These are phyloP conservation scores for Morpho helenor DNA, from an alignment of 2,888 invertebrate genomes.

Conservation along the genomic window DNA sequence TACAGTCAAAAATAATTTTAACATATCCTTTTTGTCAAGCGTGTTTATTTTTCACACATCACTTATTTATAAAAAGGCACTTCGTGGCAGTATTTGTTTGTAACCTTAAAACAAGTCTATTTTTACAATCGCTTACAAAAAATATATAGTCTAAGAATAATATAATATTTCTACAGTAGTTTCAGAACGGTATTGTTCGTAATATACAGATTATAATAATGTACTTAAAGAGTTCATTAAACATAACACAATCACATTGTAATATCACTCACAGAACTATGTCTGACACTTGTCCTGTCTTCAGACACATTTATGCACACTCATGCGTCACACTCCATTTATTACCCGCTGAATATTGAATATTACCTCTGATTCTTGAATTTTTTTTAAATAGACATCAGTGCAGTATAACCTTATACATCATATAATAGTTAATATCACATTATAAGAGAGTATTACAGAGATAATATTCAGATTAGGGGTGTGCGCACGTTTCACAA, in stretches of 20 bases:
- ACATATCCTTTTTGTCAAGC: neutral
- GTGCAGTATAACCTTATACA: conserved; percentile 4
- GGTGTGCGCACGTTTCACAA: conserved; percentile 37
- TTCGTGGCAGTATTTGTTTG: conserved; percentile 72
- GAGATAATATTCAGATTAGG: conserved; percentile 35
- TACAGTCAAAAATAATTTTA: conserved; percentile 7
- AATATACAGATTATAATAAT: conserved; percentile 54
- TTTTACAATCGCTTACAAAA: conserved; percentile 61
- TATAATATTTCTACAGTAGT: conserved; percentile 50
- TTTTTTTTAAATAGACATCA: conserved; percentile 14
- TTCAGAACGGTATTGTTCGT: conserved; percentile 42
- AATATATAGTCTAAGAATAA: conserved; percentile 46
- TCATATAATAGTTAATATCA: conserved; percentile 18
- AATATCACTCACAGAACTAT: conserved; percentile 72
- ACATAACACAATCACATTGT: conserved; percentile 75
- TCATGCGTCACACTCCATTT: conserved; percentile 46
- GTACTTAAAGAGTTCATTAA: conserved; percentile 66
- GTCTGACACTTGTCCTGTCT: conserved; percentile 59
- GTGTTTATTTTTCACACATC: conserved; percentile 7
- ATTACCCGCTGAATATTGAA: conserved; percentile 49
- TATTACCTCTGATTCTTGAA: conserved; percentile 28
- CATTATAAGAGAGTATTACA: conserved; percentile 29
- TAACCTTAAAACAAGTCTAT: conserved; percentile 49
- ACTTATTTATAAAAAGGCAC: conserved; percentile 63
- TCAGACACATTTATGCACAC: conserved; percentile 62